These are phyloP conservation scores for Anastatus disparis DNA, from an alignment of 1,140 invertebrate species.

Conservation along the genomic window DNA sequence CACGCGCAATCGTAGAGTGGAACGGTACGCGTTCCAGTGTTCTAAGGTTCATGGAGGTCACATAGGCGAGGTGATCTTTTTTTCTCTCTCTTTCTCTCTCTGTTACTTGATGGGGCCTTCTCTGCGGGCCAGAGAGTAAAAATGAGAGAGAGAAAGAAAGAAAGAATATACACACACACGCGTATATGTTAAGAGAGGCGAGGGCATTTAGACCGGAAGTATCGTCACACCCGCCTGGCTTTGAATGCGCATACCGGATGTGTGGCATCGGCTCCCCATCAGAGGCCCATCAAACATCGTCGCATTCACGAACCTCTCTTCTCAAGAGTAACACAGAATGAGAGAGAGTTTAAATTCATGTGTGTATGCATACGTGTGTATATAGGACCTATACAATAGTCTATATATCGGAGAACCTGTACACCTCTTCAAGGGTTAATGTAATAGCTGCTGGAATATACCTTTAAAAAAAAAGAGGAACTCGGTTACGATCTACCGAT, in stretches of 20 bases:
- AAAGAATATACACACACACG: no score
- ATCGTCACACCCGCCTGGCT: constrained; percentile 68
- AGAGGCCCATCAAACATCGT: constrained; percentile 52
- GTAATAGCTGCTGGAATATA: no score
- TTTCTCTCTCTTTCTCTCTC: constrained; percentile 8
- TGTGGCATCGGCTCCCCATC: constrained; percentile 68
- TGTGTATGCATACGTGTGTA: not conserved
- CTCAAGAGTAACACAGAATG: not conserved
- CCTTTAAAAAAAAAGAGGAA: no score
- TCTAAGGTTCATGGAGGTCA: constrained; percentile 57
- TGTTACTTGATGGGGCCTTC: not conserved
- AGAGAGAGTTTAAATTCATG: not conserved
- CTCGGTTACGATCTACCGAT: constrained; percentile 20
- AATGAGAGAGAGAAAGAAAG: not conserved
- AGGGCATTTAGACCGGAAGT: constrained; percentile 67
- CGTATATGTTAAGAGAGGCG: no score
- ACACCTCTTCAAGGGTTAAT: no score
- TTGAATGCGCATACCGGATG: constrained; percentile 69
- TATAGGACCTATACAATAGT: no score
- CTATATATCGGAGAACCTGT: no score
- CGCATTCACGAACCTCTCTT: constrained; percentile 1
- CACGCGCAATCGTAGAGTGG: constrained; percentile 32
- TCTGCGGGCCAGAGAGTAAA: constrained; percentile 47
- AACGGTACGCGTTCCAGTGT: constrained; percentile 44
- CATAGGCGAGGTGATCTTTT: constrained; percentile 52